Evolutionary conservation across 37 sponge, comb jelly and placozoan species (phyloP).

Genomic region (Spongilla lacustris): DNA sequence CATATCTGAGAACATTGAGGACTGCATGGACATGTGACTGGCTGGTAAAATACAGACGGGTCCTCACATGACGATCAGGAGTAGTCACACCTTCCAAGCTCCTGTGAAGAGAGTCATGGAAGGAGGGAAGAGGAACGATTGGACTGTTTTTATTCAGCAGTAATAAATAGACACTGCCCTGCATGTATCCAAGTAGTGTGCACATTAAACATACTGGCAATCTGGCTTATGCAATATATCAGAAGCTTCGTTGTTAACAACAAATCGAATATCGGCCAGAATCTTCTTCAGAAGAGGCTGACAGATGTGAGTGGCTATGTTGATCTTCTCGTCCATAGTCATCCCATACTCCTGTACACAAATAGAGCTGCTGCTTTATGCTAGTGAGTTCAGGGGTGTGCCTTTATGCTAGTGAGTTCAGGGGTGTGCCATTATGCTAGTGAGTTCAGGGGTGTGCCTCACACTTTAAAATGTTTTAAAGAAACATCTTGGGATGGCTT

Average conservation of each 20-base stretch:
- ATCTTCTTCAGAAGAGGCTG: slow-evolving; percentile 82
- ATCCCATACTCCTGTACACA: slow-evolving; percentile 92
- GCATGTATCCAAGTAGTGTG: too few species aligned
- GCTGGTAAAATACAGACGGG: slow-evolving; percentile 95
- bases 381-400: too few species aligned
- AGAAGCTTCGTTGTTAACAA: slow-evolving; percentile 48
- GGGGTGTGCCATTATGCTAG: too few species aligned
- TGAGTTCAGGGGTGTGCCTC: too few species aligned
- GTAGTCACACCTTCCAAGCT: slow-evolving; percentile 74
- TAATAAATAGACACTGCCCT: too few species aligned
- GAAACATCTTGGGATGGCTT: too few species aligned
- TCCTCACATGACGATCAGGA: slow-evolving; percentile 86
- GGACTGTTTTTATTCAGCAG: too few species aligned
- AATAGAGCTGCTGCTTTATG: background rate
- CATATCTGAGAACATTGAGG: slow-evolving; percentile 74
- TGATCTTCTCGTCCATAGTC: slow-evolving; percentile 83
- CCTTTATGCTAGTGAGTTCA: too few species aligned
- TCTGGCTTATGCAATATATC: slow-evolving; percentile 82
- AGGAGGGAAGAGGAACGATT: too few species aligned
- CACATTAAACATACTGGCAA: slow-evolving; percentile 36
- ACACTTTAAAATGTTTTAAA: too few species aligned
- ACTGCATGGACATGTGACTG: slow-evolving; percentile 93
- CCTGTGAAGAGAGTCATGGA: background rate
- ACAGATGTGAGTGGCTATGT: slow-evolving; percentile 80
- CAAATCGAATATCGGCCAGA: slow-evolving; percentile 78